Percentiles rank a stretch among this genome's conserved stretches.
phyloP scores from a whole-genome alignment of 1,140 invertebrate species.

The Spodoptera frugiperda region DNA sequence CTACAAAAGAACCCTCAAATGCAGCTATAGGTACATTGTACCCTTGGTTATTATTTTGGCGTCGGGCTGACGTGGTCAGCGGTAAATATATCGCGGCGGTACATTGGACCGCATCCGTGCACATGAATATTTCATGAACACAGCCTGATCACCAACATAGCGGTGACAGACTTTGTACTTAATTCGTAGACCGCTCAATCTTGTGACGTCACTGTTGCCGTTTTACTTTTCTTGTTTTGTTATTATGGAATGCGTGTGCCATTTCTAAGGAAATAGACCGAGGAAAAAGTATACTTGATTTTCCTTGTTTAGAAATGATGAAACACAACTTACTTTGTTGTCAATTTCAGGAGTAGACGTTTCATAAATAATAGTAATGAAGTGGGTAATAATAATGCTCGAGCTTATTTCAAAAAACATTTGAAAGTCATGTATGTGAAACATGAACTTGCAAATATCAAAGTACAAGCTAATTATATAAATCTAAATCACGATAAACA shows the following conservation, averaged over 20 bases:
- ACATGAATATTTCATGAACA: slow-evolving; percentile 69
- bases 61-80: slow-evolving; percentile 56
- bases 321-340: no score
- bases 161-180: slow-evolving; percentile 53
- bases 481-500: no score
- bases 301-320: slow-evolving; percentile 3
- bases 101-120: slow-evolving; percentile 53
- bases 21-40: slow-evolving; percentile 27
- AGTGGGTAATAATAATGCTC: no score
- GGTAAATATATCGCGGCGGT: slow-evolving; percentile 63
- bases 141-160: slow-evolving; percentile 55
- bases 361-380: no score
- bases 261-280: slow-evolving; percentile 12
- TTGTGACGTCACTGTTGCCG: slow-evolving; percentile 37
- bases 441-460: no score
- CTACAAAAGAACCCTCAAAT: slow-evolving; percentile 36
- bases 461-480: no score
- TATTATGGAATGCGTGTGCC: slow-evolving; percentile 15
- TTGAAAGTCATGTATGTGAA: no score
- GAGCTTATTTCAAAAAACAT: no score
- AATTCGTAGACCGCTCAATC: slow-evolving; percentile 55
- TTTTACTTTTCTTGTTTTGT: slow-evolving; percentile 39
- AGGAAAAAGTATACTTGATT: slow-evolving; percentile 1
- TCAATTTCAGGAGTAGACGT: no score
- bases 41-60: slow-evolving; percentile 51